Conservation (phyloP, 1,140 invertebrate genomes). For the Adoxophyes honmai region DNA sequence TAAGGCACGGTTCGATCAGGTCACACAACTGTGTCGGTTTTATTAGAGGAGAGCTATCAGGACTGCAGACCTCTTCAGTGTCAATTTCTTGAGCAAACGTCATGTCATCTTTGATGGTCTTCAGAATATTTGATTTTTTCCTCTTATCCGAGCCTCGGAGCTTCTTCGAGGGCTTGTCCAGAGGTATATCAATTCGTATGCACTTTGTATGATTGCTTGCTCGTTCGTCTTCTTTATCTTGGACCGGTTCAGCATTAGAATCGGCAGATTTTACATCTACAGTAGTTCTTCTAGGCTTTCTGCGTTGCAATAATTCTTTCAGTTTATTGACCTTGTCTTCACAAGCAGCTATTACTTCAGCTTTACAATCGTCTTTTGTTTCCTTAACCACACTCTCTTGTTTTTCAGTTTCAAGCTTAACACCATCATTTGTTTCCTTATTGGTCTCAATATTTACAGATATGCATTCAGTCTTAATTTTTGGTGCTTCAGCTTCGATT, state of each 20-base stretch:
- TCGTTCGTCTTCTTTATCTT: not conserved
- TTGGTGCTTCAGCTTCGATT: slow-evolving; percentile 31
- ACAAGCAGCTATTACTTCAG: slow-evolving; percentile 46
- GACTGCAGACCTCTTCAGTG: slow-evolving; percentile 27
- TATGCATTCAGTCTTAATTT: slow-evolving; percentile 33
- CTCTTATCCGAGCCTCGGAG: slow-evolving; percentile 23
- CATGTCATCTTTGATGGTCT: slow-evolving; percentile 30
- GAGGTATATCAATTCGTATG: slow-evolving; percentile 25
- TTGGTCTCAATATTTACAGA: not conserved
- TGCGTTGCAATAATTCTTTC: slow-evolving; percentile 45
- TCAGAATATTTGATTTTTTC: slow-evolving; percentile 20
- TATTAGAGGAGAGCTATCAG: slow-evolving; percentile 29
- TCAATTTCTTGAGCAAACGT: slow-evolving; percentile 31
- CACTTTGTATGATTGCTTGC: slow-evolving; percentile 14
- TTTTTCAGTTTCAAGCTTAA: slow-evolving; percentile 7
- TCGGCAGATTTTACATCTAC: not conserved
- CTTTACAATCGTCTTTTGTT: slow-evolving; percentile 20
- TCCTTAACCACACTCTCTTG: not conserved
- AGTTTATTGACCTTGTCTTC: slow-evolving; percentile 55
- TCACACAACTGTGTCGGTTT: slow-evolving; percentile 15
- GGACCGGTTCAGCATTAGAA: slow-evolving; percentile 14
- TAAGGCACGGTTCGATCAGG: slow-evolving; percentile 22
- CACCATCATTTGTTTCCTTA: not conserved
- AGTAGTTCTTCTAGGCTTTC: slow-evolving; percentile 26
- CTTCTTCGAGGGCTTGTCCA: slow-evolving; percentile 31